A percentile compares a stretch with the other conserved stretches of the same genome.
Conservation (phyloP, 2,888 invertebrate genomes). For the Phaedon cochleariae region DNA sequence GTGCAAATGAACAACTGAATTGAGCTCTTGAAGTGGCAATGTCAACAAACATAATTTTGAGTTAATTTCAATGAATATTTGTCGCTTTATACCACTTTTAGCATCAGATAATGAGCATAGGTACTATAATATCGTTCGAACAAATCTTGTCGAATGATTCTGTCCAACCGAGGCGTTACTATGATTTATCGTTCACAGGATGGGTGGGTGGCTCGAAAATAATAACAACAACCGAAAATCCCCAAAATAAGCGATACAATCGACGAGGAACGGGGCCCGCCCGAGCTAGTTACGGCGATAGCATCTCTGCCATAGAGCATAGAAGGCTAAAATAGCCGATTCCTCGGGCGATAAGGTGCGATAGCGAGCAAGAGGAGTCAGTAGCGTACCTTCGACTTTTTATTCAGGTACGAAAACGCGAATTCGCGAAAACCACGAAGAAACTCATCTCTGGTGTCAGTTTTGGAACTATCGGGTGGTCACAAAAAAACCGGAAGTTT, state of each 20-base stretch:
- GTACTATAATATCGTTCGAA: background rate
- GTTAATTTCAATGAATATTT: too few relatives aligned
- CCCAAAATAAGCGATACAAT: conserved; percentile 45
- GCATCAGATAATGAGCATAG: background rate
- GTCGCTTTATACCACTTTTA: too few relatives aligned
- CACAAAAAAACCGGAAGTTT: too few relatives aligned
- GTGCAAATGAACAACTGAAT: too few relatives aligned
- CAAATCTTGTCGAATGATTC: background rate
- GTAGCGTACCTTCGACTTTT: conserved; percentile 34
- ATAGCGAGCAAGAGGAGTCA: conserved; percentile 39
- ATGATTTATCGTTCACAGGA: background rate
- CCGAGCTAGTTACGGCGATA: conserved; percentile 68
- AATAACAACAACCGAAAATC: conserved; percentile 18
- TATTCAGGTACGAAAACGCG: too few relatives aligned
- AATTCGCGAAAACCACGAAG: too few relatives aligned
- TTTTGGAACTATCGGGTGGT: too few relatives aligned
- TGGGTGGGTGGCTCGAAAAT: conserved; percentile 9
- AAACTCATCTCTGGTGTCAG: too few relatives aligned
- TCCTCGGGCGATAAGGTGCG: conserved; percentile 54
- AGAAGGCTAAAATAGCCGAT: conserved; percentile 63
- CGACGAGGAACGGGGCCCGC: conserved; percentile 58
- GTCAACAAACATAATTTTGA: too few relatives aligned
- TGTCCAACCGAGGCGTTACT: background rate
- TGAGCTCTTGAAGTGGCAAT: too few relatives aligned
- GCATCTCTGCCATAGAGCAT: conserved; percentile 64